Evolutionary conservation across 2,797 vertebrate species (phyloP).

Genomic region (Malurus splendens): DNA sequence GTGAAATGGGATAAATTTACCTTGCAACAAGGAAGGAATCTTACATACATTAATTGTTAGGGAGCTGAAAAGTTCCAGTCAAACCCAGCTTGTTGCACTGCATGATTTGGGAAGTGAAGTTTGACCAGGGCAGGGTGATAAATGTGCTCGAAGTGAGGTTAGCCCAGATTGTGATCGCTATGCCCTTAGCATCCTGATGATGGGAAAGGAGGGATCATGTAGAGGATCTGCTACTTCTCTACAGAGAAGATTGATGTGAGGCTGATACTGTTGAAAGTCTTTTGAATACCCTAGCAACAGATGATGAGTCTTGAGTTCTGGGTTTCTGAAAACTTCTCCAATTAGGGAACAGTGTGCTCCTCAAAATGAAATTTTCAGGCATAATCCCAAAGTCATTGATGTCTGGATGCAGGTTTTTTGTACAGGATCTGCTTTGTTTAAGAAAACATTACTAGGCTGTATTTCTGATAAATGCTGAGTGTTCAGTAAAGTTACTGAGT

Average conservation of each 20-base stretch:
- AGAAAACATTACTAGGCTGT: background rate
- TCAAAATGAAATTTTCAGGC: background rate
- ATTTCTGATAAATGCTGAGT: background rate
- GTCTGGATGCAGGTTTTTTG: background rate
- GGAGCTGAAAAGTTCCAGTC: background rate
- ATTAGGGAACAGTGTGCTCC: background rate
- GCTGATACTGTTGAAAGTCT: background rate
- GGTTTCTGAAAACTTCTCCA: background rate
- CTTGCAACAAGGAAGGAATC: background rate
- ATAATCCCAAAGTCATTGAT: background rate
- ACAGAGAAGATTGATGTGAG: background rate
- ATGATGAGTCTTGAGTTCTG: background rate
- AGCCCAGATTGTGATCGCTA: accelerated
- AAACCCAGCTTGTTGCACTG: background rate
- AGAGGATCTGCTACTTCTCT: background rate
- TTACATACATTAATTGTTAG: background rate
- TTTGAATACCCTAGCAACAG: background rate
- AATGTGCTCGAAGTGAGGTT: accelerated
- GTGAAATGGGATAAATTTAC: background rate
- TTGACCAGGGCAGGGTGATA: background rate
- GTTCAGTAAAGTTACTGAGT: background rate
- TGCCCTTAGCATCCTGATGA: background rate
- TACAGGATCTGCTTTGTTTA: background rate
- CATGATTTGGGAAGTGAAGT: background rate
- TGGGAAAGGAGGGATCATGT: background rate